Evolutionary conservation across 2,888 invertebrate genomes (phyloP).

Genomic region (Megamerina dolium): DNA sequence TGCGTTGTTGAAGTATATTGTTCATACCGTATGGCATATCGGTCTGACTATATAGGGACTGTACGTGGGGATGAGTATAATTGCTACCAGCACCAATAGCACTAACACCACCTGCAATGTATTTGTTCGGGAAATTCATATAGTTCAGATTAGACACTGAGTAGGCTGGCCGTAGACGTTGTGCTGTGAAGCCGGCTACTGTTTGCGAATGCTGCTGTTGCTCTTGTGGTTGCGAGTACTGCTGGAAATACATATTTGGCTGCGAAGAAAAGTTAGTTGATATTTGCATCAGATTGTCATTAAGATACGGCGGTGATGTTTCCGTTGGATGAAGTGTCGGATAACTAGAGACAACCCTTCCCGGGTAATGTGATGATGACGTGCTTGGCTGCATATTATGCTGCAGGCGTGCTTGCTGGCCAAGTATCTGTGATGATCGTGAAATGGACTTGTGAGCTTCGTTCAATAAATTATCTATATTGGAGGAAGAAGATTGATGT

Average conservation of each 20-base stretch:
- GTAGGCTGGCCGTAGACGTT: slow-evolving; percentile 42
- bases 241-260: slow-evolving; percentile 49
- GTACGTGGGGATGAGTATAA: slow-evolving; percentile 37
- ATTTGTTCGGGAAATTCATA: slow-evolving; percentile 34
- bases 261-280: slow-evolving; percentile 49
- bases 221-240: slow-evolving; percentile 30
- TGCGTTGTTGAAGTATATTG: slow-evolving; percentile 37
- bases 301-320: slow-evolving; percentile 43
- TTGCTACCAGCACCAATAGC: slow-evolving; percentile 20
- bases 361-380: slow-evolving; percentile 39
- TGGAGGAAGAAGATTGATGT: slow-evolving; percentile 44
- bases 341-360: slow-evolving; percentile 45
- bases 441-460: slow-evolving; percentile 50
- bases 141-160: slow-evolving; percentile 46
- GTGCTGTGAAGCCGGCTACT: slow-evolving; percentile 28
- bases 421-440: slow-evolving; percentile 48
- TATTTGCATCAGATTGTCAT: slow-evolving; percentile 49
- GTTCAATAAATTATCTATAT: slow-evolving; percentile 47
- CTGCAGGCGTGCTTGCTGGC: slow-evolving; percentile 40
- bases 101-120: slow-evolving; percentile 21
- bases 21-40: slow-evolving; percentile 25
- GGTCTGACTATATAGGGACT: slow-evolving; percentile 26
- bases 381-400: slow-evolving; percentile 37
- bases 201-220: slow-evolving; percentile 25
- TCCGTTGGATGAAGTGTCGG: slow-evolving; percentile 45